Conservation (phyloP, 2,888 invertebrate genomes). For the Unio delphinus region DNA sequence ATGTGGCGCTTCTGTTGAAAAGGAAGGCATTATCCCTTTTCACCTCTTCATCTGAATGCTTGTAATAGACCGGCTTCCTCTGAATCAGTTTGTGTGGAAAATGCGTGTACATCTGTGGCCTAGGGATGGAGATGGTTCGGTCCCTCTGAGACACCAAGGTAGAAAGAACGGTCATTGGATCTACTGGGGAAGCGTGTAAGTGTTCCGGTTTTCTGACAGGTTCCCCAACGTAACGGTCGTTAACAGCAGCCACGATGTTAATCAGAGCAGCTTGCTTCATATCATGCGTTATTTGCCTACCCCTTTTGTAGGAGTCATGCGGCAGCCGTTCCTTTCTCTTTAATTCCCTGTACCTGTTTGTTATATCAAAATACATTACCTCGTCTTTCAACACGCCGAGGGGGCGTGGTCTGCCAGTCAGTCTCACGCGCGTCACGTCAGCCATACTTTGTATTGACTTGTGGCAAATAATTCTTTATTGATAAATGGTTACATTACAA, state of each 20-base stretch:
- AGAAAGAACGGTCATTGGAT: conserved; percentile 29
- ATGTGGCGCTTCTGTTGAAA: too few relatives aligned
- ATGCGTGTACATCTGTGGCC: conserved; percentile 26
- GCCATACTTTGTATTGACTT: conserved; percentile 5
- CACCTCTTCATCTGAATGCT: conserved; percentile 38
- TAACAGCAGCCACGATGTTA: conserved; percentile 57
- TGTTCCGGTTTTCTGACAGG: conserved; percentile 4
- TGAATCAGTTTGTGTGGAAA: conserved; percentile 31
- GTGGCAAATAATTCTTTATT: too few relatives aligned
- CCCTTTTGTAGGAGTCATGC: too few relatives aligned
- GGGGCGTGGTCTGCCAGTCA: conserved; percentile 13
- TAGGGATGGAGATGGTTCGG: conserved; percentile 40
- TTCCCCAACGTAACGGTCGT: conserved; percentile 14
- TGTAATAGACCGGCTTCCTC: conserved; percentile 45
- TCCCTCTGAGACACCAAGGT: conserved; percentile 30
- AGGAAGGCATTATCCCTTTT: conserved; percentile 1
- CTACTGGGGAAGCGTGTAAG: conserved; percentile 8
- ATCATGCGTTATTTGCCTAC: conserved; percentile 8
- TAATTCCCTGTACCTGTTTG: not conserved
- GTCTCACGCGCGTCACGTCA: conserved; percentile 14
- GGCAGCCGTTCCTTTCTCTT: too few relatives aligned
- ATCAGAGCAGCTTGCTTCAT: conserved; percentile 49
- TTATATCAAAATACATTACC: conserved; percentile 3
- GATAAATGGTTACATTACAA: too few relatives aligned
- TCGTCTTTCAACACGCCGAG: conserved; percentile 20